These are phyloP conservation scores for Nomada fucata DNA, from an alignment of 2,888 invertebrate genomes.

Conservation along the genomic window DNA sequence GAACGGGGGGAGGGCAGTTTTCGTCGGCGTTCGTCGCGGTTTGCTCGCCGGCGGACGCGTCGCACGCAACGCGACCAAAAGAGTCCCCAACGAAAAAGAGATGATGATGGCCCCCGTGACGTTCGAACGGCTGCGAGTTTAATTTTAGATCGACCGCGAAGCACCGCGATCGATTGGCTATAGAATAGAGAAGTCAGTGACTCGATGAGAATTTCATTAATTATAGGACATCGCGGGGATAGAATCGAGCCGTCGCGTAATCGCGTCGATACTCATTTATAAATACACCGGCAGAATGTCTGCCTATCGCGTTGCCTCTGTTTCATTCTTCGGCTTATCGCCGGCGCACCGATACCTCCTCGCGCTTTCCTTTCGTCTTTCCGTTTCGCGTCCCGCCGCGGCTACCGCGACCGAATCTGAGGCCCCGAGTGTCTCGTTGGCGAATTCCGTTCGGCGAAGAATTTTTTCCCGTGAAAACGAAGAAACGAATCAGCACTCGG, in stretches of 20 bases:
- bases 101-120: background rate
- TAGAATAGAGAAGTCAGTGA: conserved; percentile 58
- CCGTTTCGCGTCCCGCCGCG: background rate
- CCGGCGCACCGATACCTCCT: background rate
- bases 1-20: no score
- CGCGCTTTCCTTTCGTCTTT: no score
- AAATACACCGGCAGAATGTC: conserved; percentile 45
- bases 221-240: conserved; percentile 54
- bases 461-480: conserved; percentile 43
- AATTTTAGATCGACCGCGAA: conserved; percentile 45
- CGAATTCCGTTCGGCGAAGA: background rate
- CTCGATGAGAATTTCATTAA: conserved; percentile 64
- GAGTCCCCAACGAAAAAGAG: conserved; percentile 28
- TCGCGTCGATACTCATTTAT: conserved; percentile 50
- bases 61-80: conserved; percentile 19
- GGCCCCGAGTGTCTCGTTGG: background rate
- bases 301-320: background rate
- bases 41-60: background rate
- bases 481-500: conserved; percentile 46
- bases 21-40: background rate
- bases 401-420: background rate
- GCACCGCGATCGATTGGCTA: conserved; percentile 48
- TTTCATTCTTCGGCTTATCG: conserved; percentile 17
- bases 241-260: conserved; percentile 46
- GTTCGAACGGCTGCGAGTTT: conserved; percentile 38